Conservation (phyloP, 2,797 vertebrate genomes). For the Phrynocephalus guinanensis region DNA sequence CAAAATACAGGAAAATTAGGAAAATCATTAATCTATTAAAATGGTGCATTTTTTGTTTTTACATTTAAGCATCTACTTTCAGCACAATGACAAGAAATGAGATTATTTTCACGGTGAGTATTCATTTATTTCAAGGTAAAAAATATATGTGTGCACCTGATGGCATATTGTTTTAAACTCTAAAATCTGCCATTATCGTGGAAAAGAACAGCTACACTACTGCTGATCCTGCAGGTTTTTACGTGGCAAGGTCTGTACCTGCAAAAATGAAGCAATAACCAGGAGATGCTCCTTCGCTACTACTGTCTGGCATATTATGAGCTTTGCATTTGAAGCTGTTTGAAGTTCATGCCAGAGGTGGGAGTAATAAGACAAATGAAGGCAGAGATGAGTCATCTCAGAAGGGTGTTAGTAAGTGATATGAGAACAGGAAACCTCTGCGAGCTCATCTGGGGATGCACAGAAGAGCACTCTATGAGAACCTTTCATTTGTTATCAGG, state of each 20-base stretch:
- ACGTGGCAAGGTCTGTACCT: not conserved
- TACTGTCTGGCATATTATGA: not conserved
- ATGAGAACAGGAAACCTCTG: slow-evolving; percentile 42
- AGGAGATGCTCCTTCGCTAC: not conserved
- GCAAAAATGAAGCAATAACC: slow-evolving; percentile 1
- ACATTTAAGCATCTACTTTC: not conserved
- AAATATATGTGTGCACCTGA: not conserved
- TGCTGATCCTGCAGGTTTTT: slow-evolving; percentile 3
- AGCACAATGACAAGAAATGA: not conserved
- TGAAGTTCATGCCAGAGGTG: slow-evolving; percentile 29
- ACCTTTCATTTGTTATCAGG: slow-evolving; percentile 19
- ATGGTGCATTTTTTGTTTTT: not conserved
- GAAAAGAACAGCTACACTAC: not conserved
- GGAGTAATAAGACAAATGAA: slow-evolving; percentile 13
- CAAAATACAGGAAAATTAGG: not conserved
- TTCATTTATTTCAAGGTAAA: not conserved
- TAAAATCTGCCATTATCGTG: not conserved
- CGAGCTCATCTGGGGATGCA: slow-evolving; percentile 22
- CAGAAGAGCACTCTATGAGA: not conserved
- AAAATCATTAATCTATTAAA: not conserved
- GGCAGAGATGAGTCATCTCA: slow-evolving; percentile 37
- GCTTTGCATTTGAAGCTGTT: slow-evolving; percentile 25
- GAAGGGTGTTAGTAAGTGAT: slow-evolving; percentile 23
- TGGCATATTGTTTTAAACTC: not conserved
- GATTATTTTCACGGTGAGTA: too few relatives aligned